phyloP scores from a whole-genome alignment of 1,140 invertebrate genomes.

The Drosophila willistoni region DNA sequence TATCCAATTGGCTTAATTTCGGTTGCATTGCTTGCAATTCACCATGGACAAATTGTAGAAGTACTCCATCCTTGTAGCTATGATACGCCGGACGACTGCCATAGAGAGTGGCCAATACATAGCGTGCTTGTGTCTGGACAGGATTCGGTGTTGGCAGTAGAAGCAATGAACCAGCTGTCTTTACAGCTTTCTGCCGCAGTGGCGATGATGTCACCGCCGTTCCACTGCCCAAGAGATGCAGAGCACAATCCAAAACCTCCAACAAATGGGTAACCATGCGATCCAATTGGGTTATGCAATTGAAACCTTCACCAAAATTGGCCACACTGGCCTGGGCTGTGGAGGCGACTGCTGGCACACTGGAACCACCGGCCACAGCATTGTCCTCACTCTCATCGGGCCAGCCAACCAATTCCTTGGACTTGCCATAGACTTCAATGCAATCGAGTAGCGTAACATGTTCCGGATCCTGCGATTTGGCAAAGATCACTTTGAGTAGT shows the following conservation, averaged over 20 bases:
- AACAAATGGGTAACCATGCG: slow-evolving; percentile 89
- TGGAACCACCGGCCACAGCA: slow-evolving; percentile 8
- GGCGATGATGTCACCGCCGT: slow-evolving; percentile 75
- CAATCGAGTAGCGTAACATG: slow-evolving; percentile 96
- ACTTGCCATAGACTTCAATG: slow-evolving; percentile 96
- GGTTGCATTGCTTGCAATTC: slow-evolving; percentile 85
- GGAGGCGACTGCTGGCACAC: slow-evolving; percentile 22
- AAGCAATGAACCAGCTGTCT: slow-evolving; percentile 91
- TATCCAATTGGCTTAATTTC: slow-evolving; percentile 74
- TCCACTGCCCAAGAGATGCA: slow-evolving; percentile 80
- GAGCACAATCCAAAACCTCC: slow-evolving; percentile 90
- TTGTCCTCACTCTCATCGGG: slow-evolving; percentile 96
- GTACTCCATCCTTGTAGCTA: slow-evolving; percentile 94
- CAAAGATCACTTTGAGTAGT: slow-evolving; percentile 94
- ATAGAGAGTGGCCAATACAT: slow-evolving; percentile 92
- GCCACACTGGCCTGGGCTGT: slow-evolving; percentile 24
- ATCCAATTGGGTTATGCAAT: slow-evolving; percentile 77
- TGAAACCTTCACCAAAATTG: slow-evolving; percentile 74
- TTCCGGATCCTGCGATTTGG: slow-evolving; percentile 94
- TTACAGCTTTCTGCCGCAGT: slow-evolving; percentile 86
- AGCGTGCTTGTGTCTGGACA: slow-evolving; percentile 91
- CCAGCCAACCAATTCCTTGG: slow-evolving; percentile 98
- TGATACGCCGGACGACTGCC: slow-evolving; percentile 90
- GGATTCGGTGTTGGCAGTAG: slow-evolving; percentile 91
- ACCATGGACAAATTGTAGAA: slow-evolving; percentile 90